Conservation (phyloP, 2,888 invertebrate species). For the Magallana nippona region DNA sequence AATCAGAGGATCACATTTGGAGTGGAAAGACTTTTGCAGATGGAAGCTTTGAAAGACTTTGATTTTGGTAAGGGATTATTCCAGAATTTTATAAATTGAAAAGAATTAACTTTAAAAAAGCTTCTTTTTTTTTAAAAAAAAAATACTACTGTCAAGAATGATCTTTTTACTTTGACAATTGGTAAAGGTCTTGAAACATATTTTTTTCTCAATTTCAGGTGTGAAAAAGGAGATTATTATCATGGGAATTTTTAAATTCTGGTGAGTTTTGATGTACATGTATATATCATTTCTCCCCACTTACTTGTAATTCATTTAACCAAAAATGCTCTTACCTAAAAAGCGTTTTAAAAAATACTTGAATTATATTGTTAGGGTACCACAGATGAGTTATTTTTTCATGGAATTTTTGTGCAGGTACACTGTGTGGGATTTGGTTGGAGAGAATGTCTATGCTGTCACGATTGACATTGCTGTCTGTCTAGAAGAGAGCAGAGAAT, state of each 20-base stretch:
- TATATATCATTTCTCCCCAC: no score
- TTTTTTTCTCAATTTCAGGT: not conserved
- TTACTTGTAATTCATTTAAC: no score
- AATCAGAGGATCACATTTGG: slow-evolving; percentile 48
- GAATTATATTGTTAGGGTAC: not conserved
- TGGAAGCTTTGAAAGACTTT: slow-evolving; percentile 44
- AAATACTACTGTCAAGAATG: no score
- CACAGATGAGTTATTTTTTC: not conserved
- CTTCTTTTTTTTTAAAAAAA: no score
- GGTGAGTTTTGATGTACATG: not conserved
- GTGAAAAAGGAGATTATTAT: slow-evolving; percentile 12
- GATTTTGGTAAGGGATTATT: slow-evolving; percentile 44
- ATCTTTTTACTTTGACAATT: not conserved
- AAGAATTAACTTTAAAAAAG: no score
- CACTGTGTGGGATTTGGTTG: slow-evolving; percentile 45
- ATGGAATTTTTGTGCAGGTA: slow-evolving; percentile 36
- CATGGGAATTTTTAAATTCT: slow-evolving; percentile 16
- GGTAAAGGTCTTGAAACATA: not conserved
- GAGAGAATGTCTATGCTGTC: slow-evolving; percentile 45
- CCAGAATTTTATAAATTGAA: no score
- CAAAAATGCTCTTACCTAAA: no score
- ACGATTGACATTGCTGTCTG: slow-evolving; percentile 41
- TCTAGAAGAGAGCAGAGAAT: slow-evolving; percentile 42
- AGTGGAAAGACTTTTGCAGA: slow-evolving; percentile 48
- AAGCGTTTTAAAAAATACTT: not conserved